Base-by-base conservation (phyloP, 2,888 invertebrate species). In the Chrysolina oricalcia region DNA sequence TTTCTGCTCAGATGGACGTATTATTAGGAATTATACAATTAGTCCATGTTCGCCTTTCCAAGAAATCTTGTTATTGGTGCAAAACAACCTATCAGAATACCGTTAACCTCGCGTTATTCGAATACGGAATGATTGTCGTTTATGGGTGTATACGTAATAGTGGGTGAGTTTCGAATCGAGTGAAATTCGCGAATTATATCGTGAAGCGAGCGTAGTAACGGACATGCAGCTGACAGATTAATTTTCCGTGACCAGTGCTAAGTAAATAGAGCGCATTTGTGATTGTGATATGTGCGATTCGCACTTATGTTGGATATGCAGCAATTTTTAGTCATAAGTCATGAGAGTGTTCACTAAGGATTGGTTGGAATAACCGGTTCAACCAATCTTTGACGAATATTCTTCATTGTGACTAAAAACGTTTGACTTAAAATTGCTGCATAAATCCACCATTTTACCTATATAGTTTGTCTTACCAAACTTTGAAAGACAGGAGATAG, bases 181-280 rank as follows among this genome's bases (percentile, higher is more conserved):
- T 27, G 59, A 63, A 46, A 50, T 35, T 43, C 35, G 35, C 65
- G 43, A 72, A 75, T 72, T 75, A 76, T 43, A 65, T 53, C 56
- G 75, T 40, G n/a, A 65, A 75, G 70, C 68, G 43, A 72, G 72
- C 75, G 70, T 68, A 59, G 50, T 68, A 76, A 73, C 50, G 66
- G 72, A 70, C 63, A 67, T 70, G 70, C 75, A 70, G 35, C 63
- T 46, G 75, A 73, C 75, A 70, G 35, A 69, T 70, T 76, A 76
- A 76, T 76, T 76, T 65, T 56, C 56, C 56, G 15, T 59, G 63
- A 62, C 40, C 67, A 67, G 43, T 23, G 1, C 15, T 59, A 62
- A 72, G 23, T 53, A 50, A 66, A 66, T 66, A 40, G 21, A 46
- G 46, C 40, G 19, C 56, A 59, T 5, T 19, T 21, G 21, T 19